These are phyloP conservation scores for Galemys pyrenaicus DNA, from an alignment of 2,113 vertebrate genomes.

Conservation along the genomic window DNA sequence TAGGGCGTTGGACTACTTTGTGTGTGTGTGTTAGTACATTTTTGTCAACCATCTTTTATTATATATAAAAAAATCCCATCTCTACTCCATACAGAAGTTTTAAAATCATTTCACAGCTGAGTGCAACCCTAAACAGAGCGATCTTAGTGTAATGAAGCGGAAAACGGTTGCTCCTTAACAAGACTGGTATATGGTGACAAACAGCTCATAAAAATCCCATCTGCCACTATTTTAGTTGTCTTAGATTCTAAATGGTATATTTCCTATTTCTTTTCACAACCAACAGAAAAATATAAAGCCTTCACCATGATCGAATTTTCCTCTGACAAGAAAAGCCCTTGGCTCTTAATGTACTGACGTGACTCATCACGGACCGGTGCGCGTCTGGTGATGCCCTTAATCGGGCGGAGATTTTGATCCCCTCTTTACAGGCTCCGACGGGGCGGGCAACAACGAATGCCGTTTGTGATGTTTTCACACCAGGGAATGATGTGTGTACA, in stretches of 20 bases:
- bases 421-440: rapidly evolving
- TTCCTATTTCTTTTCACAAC: constrained; percentile 84
- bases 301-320: constrained; percentile 70
- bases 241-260: constrained; percentile 84
- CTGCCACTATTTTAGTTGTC: constrained; percentile 85
- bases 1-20: constrained; percentile 77
- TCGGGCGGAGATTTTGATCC: rapidly evolving
- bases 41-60: constrained; percentile 83
- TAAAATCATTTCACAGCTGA: constrained; percentile 91
- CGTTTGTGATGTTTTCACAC: constrained; percentile 39
- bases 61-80: constrained; percentile 80
- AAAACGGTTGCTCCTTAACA: constrained; percentile 89
- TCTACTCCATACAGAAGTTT: constrained; percentile 87
- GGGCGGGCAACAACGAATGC: background rate
- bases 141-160: constrained; percentile 91
- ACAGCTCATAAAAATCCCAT: constrained; percentile 90
- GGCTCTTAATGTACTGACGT: constrained; percentile 61
- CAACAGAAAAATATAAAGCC: constrained; percentile 77
- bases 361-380: constrained; percentile 48
- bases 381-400: constrained; percentile 34
- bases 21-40: constrained; percentile 77
- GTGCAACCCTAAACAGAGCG: constrained; percentile 88
- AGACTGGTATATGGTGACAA: constrained; percentile 89
- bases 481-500: background rate
- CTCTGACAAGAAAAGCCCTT: constrained; percentile 73